Conservation (phyloP, 2,113 vertebrate genomes). For the Oceanodroma tethys region DNA sequence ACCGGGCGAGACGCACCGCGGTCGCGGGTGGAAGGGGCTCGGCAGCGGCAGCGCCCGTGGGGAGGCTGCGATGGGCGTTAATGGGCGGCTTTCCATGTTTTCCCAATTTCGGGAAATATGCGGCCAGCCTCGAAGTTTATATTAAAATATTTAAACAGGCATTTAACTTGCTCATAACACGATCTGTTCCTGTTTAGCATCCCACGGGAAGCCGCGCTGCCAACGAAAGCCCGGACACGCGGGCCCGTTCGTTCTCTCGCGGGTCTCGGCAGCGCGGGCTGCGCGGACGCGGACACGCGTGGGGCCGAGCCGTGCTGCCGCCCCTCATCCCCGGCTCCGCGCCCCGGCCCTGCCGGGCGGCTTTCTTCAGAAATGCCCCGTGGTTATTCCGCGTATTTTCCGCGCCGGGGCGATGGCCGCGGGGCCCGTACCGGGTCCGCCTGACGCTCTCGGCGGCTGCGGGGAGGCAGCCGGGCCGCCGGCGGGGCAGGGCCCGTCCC, state of each 20-base stretch:
- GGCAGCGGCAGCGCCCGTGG: background rate
- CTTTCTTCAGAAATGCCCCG: background rate
- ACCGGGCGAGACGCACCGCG: background rate
- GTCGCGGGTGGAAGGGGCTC: background rate
- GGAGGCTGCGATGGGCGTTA: background rate
- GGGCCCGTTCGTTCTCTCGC: background rate
- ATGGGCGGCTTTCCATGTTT: background rate
- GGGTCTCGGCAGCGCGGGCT: background rate
- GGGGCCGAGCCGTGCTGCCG: background rate
- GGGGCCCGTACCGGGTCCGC: background rate
- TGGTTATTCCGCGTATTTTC: background rate
- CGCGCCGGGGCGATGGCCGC: background rate
- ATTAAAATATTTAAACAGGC: slow-evolving; percentile 45
- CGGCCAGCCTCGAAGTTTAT: slow-evolving; percentile 32
- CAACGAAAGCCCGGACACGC: background rate
- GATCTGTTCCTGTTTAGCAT: slow-evolving; percentile 20
- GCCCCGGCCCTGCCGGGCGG: background rate
- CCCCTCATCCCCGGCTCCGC: background rate
- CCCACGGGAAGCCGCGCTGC: slow-evolving; percentile 17
- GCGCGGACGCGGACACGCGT: background rate
- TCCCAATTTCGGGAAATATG: slow-evolving; percentile 8
- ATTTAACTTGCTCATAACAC: slow-evolving; percentile 35
- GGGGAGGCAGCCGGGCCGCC: background rate
- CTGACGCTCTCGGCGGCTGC: background rate
- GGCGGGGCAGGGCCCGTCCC: background rate